Evolutionary conservation across 2,113 vertebrate genomes (phyloP).

Genomic region (Micronycteris hirsuta): DNA sequence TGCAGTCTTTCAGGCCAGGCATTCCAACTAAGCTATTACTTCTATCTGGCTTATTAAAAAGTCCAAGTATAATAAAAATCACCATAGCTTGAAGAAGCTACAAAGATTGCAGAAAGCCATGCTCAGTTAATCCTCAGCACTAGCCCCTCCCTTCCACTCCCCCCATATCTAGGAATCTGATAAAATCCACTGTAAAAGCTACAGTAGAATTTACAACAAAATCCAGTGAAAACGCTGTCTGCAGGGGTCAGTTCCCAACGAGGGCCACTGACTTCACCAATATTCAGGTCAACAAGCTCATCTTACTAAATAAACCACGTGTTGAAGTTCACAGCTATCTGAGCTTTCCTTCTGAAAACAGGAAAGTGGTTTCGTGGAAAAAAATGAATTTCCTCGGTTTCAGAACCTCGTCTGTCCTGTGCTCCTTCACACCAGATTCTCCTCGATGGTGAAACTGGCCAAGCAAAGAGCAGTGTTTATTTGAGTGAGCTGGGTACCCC

Average conservation of each 20-base stretch:
- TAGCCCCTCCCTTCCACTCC: neutral
- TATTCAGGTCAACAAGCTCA: neutral
- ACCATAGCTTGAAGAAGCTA: neutral
- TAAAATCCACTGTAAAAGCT: neutral
- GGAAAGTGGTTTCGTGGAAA: neutral
- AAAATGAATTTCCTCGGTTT: neutral
- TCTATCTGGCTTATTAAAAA: neutral
- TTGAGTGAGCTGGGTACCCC: neutral
- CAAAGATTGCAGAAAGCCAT: neutral
- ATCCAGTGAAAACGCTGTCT: neutral
- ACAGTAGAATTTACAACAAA: neutral
- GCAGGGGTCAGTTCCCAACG: neutral
- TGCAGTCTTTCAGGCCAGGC: neutral
- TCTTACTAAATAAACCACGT: slow-evolving; percentile 24
- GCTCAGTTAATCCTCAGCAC: neutral
- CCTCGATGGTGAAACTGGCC: neutral
- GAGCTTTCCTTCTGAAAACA: slow-evolving; percentile 52
- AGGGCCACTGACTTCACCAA: neutral
- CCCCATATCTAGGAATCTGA: neutral
- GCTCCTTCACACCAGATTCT: neutral
- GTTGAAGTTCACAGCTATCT: neutral
- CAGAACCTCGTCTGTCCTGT: neutral
- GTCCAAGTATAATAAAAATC: neutral
- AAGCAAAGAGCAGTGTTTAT: neutral
- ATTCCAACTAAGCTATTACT: slow-evolving; percentile 24